Percentiles rank a stretch among this genome's conserved stretches.
Conservation (phyloP, 35 echinoderm and acorn worm genomes). For the Heliocidaris tuberculata region DNA sequence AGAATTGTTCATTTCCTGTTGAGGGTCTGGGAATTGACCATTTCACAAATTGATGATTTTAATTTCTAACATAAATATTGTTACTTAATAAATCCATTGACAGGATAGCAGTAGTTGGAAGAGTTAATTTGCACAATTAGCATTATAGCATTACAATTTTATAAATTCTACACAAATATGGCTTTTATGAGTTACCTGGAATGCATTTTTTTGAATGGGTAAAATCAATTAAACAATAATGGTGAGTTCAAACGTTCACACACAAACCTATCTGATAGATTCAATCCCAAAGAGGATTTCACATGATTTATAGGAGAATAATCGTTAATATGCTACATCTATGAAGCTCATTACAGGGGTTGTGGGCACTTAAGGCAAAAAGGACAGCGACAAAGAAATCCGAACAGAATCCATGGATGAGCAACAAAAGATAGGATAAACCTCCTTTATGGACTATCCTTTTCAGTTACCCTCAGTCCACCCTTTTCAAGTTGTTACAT, state of each 20-base stretch:
- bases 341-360: neutral
- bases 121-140: neutral
- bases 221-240: neutral
- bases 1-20: conserved; percentile 11
- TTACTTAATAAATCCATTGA: neutral
- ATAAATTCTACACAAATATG: neutral
- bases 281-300: neutral
- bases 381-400: neutral
- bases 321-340: conserved; percentile 3
- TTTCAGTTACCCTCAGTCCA: neutral
- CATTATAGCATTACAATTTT: neutral
- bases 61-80: neutral
- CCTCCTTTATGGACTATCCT: neutral
- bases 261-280: neutral
- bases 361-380: neutral
- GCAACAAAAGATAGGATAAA: neutral
- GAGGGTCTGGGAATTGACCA: neutral
- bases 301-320: neutral
- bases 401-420: neutral
- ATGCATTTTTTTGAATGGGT: neutral
- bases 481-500: conserved; percentile 1
- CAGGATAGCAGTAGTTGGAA: neutral
- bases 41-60: neutral
- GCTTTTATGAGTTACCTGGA: neutral
- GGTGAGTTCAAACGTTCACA: neutral